Evolutionary conservation across 2,797 vertebrate genomes (phyloP).

Genomic region (Tiaroga cobitis): DNA sequence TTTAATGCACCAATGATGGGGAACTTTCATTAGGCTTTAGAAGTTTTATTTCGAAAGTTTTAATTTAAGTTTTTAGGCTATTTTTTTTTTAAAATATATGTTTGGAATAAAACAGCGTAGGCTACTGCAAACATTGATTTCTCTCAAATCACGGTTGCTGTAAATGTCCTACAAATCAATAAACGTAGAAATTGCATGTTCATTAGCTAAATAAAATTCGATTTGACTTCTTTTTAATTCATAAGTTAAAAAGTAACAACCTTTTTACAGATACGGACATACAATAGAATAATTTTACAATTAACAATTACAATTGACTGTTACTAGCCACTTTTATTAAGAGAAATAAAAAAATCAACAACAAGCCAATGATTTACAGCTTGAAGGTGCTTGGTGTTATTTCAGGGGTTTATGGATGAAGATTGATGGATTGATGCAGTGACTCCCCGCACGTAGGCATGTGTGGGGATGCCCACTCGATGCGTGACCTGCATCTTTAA

Average conservation of each 20-base stretch:
- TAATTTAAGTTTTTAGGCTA: background rate
- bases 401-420: background rate
- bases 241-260: too few species aligned
- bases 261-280: background rate
- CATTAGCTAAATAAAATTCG: background rate
- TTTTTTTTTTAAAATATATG: too few species aligned
- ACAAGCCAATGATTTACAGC: background rate
- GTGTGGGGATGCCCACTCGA: slow-evolving; percentile 23
- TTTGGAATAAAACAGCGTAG: background rate
- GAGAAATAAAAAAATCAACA: background rate
- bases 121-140: background rate
- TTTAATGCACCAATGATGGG: too few species aligned
- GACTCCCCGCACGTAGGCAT: slow-evolving; percentile 60
- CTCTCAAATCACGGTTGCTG: background rate
- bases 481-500: slow-evolving; percentile 12
- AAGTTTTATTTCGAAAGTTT: background rate
- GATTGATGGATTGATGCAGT: slow-evolving; percentile 45
- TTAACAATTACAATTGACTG: too few species aligned
- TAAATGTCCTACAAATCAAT: background rate
- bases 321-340: background rate
- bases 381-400: background rate
- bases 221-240: too few species aligned
- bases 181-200: background rate
- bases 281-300: background rate
- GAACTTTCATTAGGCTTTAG: background rate